Percentiles rank a stretch among this genome's conserved stretches.
phyloP scores from a whole-genome alignment of 2,797 vertebrate species.

The Macrochelys suwanniensis region DNA sequence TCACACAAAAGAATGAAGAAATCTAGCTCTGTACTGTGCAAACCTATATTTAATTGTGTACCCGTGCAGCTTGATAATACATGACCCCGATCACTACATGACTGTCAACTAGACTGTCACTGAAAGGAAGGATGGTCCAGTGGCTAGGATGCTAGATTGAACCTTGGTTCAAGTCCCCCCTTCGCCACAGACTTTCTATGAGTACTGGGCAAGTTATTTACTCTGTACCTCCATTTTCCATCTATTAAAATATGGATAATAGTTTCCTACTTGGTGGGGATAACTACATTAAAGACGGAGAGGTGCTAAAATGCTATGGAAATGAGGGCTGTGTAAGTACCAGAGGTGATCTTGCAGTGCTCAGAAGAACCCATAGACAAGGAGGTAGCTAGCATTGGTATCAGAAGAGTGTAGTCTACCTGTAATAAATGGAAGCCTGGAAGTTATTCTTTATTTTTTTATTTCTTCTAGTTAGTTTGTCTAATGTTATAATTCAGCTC shows the following conservation, averaged over 20 bases:
- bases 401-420: neutral
- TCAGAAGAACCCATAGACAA: neutral
- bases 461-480: slow-evolving; percentile 27
- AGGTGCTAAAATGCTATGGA: neutral
- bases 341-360: neutral
- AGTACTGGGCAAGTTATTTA: neutral
- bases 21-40: neutral
- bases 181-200: neutral
- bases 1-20: neutral
- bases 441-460: neutral
- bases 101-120: neutral
- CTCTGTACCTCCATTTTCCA: no score
- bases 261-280: neutral
- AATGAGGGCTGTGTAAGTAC: neutral
- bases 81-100: neutral
- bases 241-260: neutral
- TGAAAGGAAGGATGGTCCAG: neutral
- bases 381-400: neutral
- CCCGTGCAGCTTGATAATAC: neutral
- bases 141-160: neutral
- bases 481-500: slow-evolving; percentile 33
- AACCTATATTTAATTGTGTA: neutral
- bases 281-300: neutral
- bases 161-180: neutral
- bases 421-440: neutral